phyloP scores from a whole-genome alignment of 2,888 invertebrate species.

The Drosophila seclusa region DNA sequence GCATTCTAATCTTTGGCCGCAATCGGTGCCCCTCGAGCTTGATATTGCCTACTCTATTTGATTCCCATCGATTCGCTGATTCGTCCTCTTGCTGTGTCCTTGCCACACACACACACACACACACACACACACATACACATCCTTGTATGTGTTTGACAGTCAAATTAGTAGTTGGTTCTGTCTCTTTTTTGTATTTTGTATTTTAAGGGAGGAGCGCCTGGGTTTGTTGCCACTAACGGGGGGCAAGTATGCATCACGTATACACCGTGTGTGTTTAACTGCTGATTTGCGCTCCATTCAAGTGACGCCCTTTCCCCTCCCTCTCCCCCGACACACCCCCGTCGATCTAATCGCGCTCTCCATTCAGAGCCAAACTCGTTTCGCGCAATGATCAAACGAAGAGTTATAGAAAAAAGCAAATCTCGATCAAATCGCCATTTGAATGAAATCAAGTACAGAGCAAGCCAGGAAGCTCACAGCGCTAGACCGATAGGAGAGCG shows the following conservation, averaged over 20 bases:
- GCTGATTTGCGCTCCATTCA: slow-evolving; percentile 12
- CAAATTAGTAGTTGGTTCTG: slow-evolving; percentile 54
- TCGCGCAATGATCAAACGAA: slow-evolving; percentile 27
- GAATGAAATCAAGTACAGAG: slow-evolving; percentile 68
- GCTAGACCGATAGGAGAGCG: background rate
- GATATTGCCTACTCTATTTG: slow-evolving; percentile 56
- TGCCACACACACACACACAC: background rate
- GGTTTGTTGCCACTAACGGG: background rate
- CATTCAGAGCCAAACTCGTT: slow-evolving; percentile 33
- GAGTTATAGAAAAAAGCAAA: slow-evolving; percentile 5
- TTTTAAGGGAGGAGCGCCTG: background rate
- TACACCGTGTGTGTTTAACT: slow-evolving; percentile 47
- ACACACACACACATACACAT: too few species aligned
- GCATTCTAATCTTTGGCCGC: slow-evolving; percentile 37
- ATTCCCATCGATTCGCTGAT: slow-evolving; percentile 76
- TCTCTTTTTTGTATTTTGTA: background rate
- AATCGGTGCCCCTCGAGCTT: slow-evolving; percentile 10
- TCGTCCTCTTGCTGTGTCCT: slow-evolving; percentile 16
- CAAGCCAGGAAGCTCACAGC: slow-evolving; percentile 3
- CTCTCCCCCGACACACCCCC: background rate
- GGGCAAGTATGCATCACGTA: slow-evolving; percentile 27
- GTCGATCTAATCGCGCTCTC: background rate
- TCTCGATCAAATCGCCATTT: slow-evolving; percentile 48
- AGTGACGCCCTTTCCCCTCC: slow-evolving; percentile 2
- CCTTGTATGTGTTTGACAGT: slow-evolving; percentile 58